A percentile compares a stretch with the other conserved stretches of the same genome.
phyloP scores from a whole-genome alignment of 1,140 invertebrate species.

The Argopecten irradians region DNA sequence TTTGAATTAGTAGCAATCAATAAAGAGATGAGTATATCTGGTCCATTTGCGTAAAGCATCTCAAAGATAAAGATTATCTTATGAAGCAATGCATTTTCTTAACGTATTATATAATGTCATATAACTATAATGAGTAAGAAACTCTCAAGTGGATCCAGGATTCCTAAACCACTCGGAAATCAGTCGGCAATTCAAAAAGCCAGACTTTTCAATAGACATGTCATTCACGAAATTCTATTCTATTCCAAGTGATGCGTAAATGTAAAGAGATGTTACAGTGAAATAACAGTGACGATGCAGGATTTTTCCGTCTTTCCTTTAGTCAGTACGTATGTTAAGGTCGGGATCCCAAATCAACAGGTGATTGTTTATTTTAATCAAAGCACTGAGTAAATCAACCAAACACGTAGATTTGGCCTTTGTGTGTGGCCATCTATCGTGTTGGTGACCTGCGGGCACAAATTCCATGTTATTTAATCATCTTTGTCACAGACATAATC shows the following conservation, averaged over 20 bases:
- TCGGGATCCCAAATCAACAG: not conserved
- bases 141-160: no score
- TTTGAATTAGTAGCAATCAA: no score
- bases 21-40: no score
- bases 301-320: not conserved
- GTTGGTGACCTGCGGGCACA: not conserved
- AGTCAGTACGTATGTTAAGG: not conserved
- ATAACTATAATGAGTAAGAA: no score
- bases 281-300: not conserved
- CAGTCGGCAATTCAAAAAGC: no score
- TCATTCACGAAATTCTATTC: no score
- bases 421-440: not conserved
- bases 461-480: constrained; percentile 18
- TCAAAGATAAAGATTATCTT: no score
- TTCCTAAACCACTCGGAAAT: no score
- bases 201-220: no score
- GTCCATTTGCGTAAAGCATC: no score
- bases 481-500: not conserved
- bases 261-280: not conserved
- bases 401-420: not conserved
- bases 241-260: not conserved
- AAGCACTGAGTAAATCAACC: not conserved
- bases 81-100: no score
- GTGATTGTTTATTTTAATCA: not conserved
- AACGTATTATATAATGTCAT: no score